Conservation (phyloP, 2,888 invertebrate species). For the Parelbella ahira region DNA sequence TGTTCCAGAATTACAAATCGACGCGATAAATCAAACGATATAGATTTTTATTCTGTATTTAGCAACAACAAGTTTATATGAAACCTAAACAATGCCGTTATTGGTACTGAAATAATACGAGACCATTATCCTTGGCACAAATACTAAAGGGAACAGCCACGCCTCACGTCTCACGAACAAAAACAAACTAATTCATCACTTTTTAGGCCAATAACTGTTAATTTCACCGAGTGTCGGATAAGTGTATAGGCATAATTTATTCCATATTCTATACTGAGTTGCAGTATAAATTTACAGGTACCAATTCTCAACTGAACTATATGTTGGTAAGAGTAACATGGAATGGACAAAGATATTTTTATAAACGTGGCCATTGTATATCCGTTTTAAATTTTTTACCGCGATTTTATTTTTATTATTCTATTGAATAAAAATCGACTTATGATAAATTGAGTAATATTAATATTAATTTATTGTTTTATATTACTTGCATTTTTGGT, state of each 20-base stretch:
- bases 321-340: constrained; percentile 35
- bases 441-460: too few relatives aligned
- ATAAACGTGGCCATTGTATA: too few relatives aligned
- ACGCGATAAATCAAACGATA: too few relatives aligned
- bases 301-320: constrained; percentile 47
- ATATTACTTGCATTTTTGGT: too few relatives aligned
- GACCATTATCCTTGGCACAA: constrained; percentile 12
- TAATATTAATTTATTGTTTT: too few relatives aligned
- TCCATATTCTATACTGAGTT: constrained; percentile 38
- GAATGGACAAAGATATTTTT: too few relatives aligned
- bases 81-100: constrained; percentile 9
- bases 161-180: constrained; percentile 7
- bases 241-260: constrained; percentile 47
- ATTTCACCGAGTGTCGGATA: constrained; percentile 33
- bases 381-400: too few relatives aligned
- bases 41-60: too few relatives aligned
- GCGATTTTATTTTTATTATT: too few relatives aligned
- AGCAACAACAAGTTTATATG: neutral
- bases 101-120: constrained; percentile 1
- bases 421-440: too few relatives aligned
- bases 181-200: constrained; percentile 6
- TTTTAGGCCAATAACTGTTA: constrained; percentile 23
- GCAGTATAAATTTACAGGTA: constrained; percentile 48
- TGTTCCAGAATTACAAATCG: too few relatives aligned
- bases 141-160: constrained; percentile 4